phyloP scores from a whole-genome alignment of 1,140 invertebrate species.

The Diprion similis region DNA sequence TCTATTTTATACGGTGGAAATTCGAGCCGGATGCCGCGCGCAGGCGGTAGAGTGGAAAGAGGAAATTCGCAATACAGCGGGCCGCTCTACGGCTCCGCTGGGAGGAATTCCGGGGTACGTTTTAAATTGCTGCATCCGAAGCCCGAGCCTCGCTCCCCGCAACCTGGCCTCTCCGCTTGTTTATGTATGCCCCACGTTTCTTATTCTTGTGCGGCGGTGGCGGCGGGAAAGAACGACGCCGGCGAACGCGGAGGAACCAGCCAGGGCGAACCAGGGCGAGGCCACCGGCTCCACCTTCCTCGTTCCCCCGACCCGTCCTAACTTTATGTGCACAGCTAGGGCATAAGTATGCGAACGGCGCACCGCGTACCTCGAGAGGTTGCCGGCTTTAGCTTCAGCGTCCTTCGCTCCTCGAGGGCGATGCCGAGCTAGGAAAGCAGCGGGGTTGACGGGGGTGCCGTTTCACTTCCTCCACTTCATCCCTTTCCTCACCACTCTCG shows the following conservation, averaged over 20 bases:
- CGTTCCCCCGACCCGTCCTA: constrained; percentile 30
- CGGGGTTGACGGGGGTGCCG: no score
- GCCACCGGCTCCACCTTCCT: constrained; percentile 17
- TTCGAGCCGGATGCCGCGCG: constrained; percentile 12
- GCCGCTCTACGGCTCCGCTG: constrained; percentile 60
- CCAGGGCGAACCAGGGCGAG: constrained; percentile 7
- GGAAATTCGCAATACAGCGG: constrained; percentile 62
- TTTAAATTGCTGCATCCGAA: constrained; percentile 64
- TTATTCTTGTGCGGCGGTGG: constrained; percentile 60
- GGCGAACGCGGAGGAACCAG: constrained; percentile 21
- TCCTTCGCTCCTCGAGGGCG: no score
- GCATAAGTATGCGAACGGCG: constrained; percentile 58
- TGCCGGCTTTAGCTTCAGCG: no score
- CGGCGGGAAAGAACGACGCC: constrained; percentile 34
- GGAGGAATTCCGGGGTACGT: constrained; percentile 65
- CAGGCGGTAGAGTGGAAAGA: constrained; percentile 29
- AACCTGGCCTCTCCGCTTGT: constrained; percentile 43
- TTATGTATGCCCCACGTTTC: constrained; percentile 63
- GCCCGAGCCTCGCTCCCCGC: constrained; percentile 18
- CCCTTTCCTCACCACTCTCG: no score
- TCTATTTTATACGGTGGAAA: neutral
- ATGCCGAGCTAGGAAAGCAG: no score
- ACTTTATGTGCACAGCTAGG: constrained; percentile 58
- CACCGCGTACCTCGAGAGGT: constrained; percentile 23
- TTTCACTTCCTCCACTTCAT: no score